phyloP scores from a whole-genome alignment of 1,140 invertebrate genomes.

The Bradysia coprophila region DNA sequence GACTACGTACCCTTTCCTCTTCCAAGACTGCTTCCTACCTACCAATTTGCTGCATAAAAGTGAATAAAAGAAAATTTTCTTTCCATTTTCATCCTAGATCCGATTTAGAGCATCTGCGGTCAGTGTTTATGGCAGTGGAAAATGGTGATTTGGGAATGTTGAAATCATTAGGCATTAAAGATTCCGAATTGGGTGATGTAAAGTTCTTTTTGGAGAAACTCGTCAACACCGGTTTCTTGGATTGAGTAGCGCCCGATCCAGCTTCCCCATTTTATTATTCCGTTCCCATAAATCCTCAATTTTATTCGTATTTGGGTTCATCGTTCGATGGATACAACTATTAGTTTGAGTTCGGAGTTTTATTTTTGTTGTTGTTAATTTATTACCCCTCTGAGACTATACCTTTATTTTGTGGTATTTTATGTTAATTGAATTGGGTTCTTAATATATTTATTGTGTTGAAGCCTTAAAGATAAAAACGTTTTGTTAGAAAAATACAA shows the following conservation, averaged over 20 bases:
- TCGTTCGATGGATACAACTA: conserved; percentile 8
- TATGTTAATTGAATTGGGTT: too few species aligned
- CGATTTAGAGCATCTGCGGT: conserved; percentile 79
- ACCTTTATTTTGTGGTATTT: too few species aligned
- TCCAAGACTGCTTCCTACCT: too few species aligned
- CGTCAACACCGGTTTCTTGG: conserved; percentile 89
- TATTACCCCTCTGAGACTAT: too few species aligned
- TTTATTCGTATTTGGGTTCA: conserved; percentile 34
- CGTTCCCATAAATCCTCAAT: conserved; percentile 36
- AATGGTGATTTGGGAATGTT: conserved; percentile 87
- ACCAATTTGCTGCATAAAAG: background rate
- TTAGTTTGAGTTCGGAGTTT: too few species aligned
- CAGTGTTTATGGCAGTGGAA: conserved; percentile 91
- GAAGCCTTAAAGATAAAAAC: too few species aligned
- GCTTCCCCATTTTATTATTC: conserved; percentile 40
- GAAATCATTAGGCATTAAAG: conserved; percentile 84
- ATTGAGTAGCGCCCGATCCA: conserved; percentile 58
- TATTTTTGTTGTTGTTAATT: too few species aligned
- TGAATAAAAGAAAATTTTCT: conserved; percentile 61
- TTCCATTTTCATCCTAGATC: conserved; percentile 56
- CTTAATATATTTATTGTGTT: too few species aligned
- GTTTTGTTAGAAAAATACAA: too few species aligned
- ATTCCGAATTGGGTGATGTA: conserved; percentile 89
- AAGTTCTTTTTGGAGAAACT: conserved; percentile 95
- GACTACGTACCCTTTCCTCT: background rate